Percentiles rank a stretch among this genome's conserved stretches.
Conservation (phyloP, 2,888 invertebrate genomes). For the Argynnis bischoffii region DNA sequence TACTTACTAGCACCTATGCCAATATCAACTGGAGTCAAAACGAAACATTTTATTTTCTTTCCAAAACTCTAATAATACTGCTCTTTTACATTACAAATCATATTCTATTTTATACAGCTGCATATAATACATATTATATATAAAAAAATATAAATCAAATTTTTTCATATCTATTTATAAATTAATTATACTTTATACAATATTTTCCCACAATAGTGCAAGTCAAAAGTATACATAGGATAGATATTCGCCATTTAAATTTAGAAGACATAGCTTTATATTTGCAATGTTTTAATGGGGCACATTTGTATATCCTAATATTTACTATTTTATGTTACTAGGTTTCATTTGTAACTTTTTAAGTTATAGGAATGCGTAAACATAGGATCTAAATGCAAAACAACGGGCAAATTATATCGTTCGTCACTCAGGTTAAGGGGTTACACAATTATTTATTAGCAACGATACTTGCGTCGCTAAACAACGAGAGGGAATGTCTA, state of each 20-base stretch:
- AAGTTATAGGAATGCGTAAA: constrained; percentile 20
- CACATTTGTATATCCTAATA: constrained; percentile 16
- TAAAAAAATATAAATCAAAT: constrained; percentile 16
- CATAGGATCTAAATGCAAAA: constrained; percentile 27
- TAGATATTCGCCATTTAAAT: constrained; percentile 13
- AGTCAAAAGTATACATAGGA: constrained; percentile 9
- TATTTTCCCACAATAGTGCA: constrained; percentile 23
- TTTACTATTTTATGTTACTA: constrained; percentile 18
- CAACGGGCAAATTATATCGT: constrained; percentile 5
- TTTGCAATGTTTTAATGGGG: constrained; percentile 1
- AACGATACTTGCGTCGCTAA: constrained; percentile 35
- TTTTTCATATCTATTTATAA: constrained; percentile 15
- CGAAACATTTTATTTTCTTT: constrained; percentile 27
- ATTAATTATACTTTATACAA: constrained; percentile 15
- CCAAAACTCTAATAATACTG: constrained; percentile 43
- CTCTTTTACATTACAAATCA: constrained; percentile 36
- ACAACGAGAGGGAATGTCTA: constrained; percentile 50
- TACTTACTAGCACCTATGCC: constrained; percentile 46
- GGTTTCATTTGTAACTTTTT: constrained; percentile 16
- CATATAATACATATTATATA: constrained; percentile 9
- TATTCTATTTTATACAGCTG: constrained; percentile 25
- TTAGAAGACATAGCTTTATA: constrained; percentile 17
- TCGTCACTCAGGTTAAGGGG: not conserved
- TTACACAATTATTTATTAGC: constrained; percentile 2
- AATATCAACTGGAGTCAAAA: constrained; percentile 30